These are phyloP conservation scores for Propithecus perrieri DNA, from an alignment of 2,797 vertebrate species.

Conservation along the genomic window DNA sequence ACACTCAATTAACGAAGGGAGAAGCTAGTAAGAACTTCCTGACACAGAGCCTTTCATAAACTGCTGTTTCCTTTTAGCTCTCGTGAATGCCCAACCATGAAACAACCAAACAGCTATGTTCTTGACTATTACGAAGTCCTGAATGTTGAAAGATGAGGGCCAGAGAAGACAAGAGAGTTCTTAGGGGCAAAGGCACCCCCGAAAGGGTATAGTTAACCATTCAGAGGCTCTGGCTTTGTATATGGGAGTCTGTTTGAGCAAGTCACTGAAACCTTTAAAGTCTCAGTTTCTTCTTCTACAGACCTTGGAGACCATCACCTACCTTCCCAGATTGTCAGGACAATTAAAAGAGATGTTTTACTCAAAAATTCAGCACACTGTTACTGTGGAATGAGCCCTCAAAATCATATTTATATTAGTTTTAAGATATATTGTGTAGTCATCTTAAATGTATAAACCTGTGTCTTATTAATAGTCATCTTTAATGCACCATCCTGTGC, in stretches of 20 bases:
- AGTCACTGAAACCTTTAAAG: not conserved
- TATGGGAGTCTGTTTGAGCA: not conserved
- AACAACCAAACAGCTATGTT: not conserved
- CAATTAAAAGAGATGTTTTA: too few relatives aligned
- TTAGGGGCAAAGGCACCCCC: not conserved
- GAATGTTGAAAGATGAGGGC: not conserved
- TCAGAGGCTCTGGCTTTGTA: not conserved
- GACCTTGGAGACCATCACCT: not conserved
- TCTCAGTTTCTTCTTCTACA: too few relatives aligned
- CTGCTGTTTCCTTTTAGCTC: not conserved
- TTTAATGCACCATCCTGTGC: not conserved
- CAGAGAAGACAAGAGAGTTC: not conserved
- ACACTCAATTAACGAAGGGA: rapidly evolving
- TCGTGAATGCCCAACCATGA: not conserved
- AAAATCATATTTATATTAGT: not conserved
- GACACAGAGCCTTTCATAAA: not conserved
- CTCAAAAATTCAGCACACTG: not conserved
- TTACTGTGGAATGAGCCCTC: not conserved
- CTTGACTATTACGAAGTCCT: not conserved
- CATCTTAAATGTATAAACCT: not conserved
- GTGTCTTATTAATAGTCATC: not conserved
- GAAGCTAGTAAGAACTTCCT: not conserved
- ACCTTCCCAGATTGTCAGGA: not conserved
- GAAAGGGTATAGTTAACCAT: not conserved
- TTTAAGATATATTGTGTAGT: not conserved